Evolutionary conservation across 2,797 vertebrate genomes (phyloP).

Genomic region (Buceros bicornis): DNA sequence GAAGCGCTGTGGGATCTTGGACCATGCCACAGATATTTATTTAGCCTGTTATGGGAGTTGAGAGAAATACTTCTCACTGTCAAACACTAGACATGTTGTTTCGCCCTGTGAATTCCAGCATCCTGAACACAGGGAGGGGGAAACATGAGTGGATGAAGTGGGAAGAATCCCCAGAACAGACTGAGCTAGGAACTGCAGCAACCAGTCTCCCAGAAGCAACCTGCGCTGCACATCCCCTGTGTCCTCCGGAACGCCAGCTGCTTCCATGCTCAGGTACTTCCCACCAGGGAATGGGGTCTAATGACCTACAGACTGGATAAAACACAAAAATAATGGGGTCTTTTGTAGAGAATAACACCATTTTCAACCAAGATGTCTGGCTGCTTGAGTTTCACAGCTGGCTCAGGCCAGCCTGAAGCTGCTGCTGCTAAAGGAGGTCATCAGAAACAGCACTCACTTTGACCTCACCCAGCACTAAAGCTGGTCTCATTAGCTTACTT

Average conservation of each 20-base stretch:
- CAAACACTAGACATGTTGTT: not conserved
- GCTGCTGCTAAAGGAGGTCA: not conserved
- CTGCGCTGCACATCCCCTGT: accelerated
- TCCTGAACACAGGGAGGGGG: not conserved
- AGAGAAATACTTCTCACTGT: slow-evolving; percentile 24
- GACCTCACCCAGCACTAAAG: not conserved
- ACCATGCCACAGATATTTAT: slow-evolving; percentile 1
- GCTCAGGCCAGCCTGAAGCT: not conserved
- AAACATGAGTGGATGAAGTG: not conserved
- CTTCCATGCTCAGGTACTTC: accelerated
- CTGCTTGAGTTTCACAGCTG: not conserved
- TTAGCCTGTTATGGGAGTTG: not conserved
- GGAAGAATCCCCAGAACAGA: not conserved
- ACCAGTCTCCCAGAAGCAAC: not conserved
- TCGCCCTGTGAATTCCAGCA: not conserved
- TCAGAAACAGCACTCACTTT: accelerated
- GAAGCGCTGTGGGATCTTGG: slow-evolving; percentile 27
- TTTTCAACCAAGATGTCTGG: not conserved
- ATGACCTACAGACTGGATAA: not conserved
- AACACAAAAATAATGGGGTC: not conserved
- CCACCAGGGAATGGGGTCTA: accelerated
- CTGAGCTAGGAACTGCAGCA: not conserved
- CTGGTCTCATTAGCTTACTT: not conserved
- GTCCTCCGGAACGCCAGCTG: not conserved
- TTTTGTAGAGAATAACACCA: not conserved